These are phyloP conservation scores for Albula glossodonta DNA, from an alignment of 2,113 vertebrate species.

Conservation along the genomic window DNA sequence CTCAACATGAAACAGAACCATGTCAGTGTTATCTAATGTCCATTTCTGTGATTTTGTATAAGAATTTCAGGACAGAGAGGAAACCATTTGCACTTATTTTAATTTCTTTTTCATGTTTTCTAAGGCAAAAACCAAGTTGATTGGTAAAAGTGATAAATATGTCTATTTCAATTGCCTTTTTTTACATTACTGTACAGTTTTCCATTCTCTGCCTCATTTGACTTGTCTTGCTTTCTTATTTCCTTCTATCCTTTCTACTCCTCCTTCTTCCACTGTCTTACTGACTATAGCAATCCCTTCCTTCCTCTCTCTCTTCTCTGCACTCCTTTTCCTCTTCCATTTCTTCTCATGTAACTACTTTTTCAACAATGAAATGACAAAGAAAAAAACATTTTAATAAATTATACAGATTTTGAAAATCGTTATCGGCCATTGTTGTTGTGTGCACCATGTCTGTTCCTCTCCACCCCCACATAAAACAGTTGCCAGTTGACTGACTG, in stretches of 20 bases:
- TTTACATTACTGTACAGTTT: constrained; percentile 49
- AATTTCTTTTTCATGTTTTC: constrained; percentile 55
- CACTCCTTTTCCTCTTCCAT: constrained; percentile 34
- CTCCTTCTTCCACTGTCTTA: constrained; percentile 32
- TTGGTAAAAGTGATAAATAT: constrained; percentile 52
- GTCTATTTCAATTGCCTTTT: constrained; percentile 59
- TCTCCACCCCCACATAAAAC: neutral
- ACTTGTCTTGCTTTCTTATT: constrained; percentile 31
- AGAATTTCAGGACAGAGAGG: constrained; percentile 47
- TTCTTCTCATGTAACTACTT: constrained; percentile 36
- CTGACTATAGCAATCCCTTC: constrained; percentile 6
- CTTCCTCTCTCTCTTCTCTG: constrained; percentile 34
- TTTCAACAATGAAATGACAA: constrained; percentile 50
- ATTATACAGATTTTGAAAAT: constrained; percentile 58
- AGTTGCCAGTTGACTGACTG: neutral
- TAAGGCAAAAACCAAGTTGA: constrained; percentile 55
- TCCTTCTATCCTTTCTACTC: constrained; percentile 40
- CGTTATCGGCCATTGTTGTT: constrained; percentile 5
- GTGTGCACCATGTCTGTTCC: neutral
- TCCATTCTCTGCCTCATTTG: neutral
- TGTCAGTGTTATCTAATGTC: constrained; percentile 13
- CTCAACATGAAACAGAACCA: constrained; percentile 1
- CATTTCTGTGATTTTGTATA: constrained; percentile 16
- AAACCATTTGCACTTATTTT: constrained; percentile 68
- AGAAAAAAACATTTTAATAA: constrained; percentile 68